Evolutionary conservation across 2,888 invertebrate genomes (phyloP).

Genomic region (Lingula anatina): DNA sequence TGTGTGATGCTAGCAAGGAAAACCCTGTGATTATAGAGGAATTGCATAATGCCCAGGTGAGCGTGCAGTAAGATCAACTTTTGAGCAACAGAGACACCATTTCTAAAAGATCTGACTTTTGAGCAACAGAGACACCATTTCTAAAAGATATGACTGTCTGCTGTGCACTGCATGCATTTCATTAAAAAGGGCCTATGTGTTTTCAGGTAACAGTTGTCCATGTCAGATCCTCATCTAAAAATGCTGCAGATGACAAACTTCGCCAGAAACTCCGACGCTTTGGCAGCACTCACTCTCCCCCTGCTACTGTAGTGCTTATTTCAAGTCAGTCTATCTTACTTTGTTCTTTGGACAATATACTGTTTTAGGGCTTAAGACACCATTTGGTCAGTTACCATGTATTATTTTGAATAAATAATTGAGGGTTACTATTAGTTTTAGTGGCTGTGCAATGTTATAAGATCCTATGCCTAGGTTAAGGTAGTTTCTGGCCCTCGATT

Average conservation of each 20-base stretch:
- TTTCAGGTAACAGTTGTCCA: constrained; percentile 77
- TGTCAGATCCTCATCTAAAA: constrained; percentile 75
- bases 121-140: not conserved
- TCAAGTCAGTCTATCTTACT: constrained; percentile 41
- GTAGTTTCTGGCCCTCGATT: too few species aligned
- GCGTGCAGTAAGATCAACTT: not conserved
- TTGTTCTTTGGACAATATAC: too few species aligned
- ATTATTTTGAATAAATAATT: not conserved
- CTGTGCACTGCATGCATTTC: too few species aligned
- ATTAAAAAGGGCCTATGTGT: too few species aligned
- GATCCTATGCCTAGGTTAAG: too few species aligned
- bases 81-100: not conserved
- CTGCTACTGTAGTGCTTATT: constrained; percentile 50
- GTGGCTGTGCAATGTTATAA: too few species aligned
- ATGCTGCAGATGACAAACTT: constrained; percentile 82
- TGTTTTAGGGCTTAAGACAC: too few species aligned
- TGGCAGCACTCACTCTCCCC: constrained; percentile 69
- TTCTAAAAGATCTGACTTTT: too few species aligned
- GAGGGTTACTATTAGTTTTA: not conserved
- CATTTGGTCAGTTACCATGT: not conserved
- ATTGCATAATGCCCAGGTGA: constrained; percentile 54
- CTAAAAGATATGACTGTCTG: too few species aligned
- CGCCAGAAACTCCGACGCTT: constrained; percentile 77
- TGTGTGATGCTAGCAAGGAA: constrained; percentile 83
- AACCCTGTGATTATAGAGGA: constrained; percentile 70